A percentile compares a stretch with the other conserved stretches of the same genome.
These are phyloP conservation scores for Plebejus anna DNA, from an alignment of 2,888 invertebrate genomes.

Conservation along the genomic window DNA sequence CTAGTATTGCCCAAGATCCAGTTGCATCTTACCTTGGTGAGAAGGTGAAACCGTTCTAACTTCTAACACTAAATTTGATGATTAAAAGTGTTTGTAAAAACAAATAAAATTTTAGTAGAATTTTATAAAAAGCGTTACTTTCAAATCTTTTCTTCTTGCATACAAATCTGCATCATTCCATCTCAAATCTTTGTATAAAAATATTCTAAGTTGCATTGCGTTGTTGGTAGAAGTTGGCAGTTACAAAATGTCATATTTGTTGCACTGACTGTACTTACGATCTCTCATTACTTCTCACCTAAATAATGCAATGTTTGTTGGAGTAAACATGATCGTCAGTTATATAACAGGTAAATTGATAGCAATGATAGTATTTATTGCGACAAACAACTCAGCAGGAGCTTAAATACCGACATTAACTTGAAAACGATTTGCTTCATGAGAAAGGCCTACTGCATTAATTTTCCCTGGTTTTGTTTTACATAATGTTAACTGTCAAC, in stretches of 20 bases:
- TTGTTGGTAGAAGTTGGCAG: neutral
- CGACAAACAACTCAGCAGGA: neutral
- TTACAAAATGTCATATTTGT: neutral
- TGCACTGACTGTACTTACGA: neutral
- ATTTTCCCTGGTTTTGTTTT: neutral
- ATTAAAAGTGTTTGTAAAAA: neutral
- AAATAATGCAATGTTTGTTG: constrained; percentile 28
- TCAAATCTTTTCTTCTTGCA: too few relatives aligned
- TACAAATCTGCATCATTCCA: too few relatives aligned
- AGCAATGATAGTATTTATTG: neutral
- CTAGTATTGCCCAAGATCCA: constrained; percentile 8
- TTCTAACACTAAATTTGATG: neutral
- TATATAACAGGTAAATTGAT: constrained; percentile 28
- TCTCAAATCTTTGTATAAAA: too few relatives aligned
- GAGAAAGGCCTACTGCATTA: neutral
- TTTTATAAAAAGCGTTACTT: too few relatives aligned
- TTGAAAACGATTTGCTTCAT: neutral
- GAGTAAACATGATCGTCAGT: constrained; percentile 21
- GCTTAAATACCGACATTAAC: neutral
- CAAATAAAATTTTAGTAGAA: neutral
- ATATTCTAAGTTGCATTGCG: neutral
- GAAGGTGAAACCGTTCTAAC: constrained; percentile 10
- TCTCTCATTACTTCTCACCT: constrained; percentile 29
- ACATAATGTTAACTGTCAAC: too few relatives aligned
- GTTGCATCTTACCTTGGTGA: constrained; percentile 3